Evolutionary conservation across 2,797 vertebrate species (phyloP).

Genomic region (Taenioides sp.): DNA sequence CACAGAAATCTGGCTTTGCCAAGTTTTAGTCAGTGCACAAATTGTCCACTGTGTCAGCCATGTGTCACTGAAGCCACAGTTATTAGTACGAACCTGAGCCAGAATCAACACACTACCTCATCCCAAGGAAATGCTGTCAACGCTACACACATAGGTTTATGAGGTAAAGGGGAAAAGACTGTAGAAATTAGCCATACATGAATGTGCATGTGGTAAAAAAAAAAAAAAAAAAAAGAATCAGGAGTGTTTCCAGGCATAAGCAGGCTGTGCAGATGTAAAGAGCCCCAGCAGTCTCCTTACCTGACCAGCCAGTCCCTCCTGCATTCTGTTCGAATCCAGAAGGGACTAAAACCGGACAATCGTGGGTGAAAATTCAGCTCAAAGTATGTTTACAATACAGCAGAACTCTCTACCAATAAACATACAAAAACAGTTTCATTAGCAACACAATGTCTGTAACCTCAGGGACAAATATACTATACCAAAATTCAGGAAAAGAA

Average conservation of each 20-base stretch:
- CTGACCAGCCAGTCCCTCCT: no score
- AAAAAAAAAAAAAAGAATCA: no score
- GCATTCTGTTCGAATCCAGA: no score
- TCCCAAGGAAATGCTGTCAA: constrained; percentile 17
- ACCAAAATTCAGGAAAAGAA: no score
- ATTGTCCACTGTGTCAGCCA: constrained; percentile 40
- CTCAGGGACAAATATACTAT: no score
- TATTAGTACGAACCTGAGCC: constrained; percentile 43
- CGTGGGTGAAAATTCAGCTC: no score
- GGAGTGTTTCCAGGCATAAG: not conserved
- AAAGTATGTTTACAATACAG: no score
- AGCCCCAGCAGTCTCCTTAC: no score
- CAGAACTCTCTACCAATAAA: no score
- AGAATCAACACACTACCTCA: constrained; percentile 54
- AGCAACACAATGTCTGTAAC: no score
- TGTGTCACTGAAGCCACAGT: constrained; percentile 44
- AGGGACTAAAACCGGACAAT: no score
- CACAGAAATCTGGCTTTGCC: constrained; percentile 29
- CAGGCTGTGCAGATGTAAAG: not conserved
- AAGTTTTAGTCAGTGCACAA: constrained; percentile 33
- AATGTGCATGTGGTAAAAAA: constrained; percentile 8
- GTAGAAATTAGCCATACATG: constrained; percentile 27
- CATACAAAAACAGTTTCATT: no score
- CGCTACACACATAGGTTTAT: not conserved
- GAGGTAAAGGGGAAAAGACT: not conserved